A percentile compares a stretch with the other conserved stretches of the same genome.
Conservation (phyloP, 2,113 vertebrate species). For the Archilochus colubris region DNA sequence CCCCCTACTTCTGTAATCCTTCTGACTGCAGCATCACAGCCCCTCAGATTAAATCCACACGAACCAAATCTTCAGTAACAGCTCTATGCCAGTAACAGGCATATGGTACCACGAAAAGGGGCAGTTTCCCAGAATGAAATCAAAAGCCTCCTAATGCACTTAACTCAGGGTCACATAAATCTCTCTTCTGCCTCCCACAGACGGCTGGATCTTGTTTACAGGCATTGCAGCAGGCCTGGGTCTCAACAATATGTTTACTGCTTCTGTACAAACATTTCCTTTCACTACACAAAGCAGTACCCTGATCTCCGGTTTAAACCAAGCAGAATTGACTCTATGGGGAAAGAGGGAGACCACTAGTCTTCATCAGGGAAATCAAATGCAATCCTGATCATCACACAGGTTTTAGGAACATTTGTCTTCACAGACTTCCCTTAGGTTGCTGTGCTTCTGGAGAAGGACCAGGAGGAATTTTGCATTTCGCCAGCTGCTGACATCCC, state of each 20-base stretch:
- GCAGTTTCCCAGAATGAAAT: constrained; percentile 51
- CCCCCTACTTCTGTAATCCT: background rate
- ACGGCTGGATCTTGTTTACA: constrained; percentile 55
- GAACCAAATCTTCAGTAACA: background rate
- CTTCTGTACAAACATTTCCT: constrained; percentile 17
- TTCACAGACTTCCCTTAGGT: background rate
- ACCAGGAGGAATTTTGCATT: background rate
- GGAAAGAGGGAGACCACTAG: background rate
- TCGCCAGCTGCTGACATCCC: background rate
- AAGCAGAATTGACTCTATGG: background rate
- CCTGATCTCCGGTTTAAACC: background rate
- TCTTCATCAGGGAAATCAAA: background rate
- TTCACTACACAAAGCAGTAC: background rate
- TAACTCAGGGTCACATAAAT: constrained; percentile 55
- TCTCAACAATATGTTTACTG: constrained; percentile 59
- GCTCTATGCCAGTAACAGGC: background rate
- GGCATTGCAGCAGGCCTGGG: constrained; percentile 55
- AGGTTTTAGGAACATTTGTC: background rate
- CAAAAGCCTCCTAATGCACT: constrained; percentile 62
- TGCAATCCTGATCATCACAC: background rate
- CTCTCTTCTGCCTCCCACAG: constrained; percentile 47
- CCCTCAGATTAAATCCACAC: constrained; percentile 18
- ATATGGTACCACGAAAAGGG: constrained; percentile 20
- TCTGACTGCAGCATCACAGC: background rate
- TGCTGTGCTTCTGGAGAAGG: background rate